Evolutionary conservation across 1,140 invertebrate genomes (phyloP).

Genomic region (Magallana gigas): DNA sequence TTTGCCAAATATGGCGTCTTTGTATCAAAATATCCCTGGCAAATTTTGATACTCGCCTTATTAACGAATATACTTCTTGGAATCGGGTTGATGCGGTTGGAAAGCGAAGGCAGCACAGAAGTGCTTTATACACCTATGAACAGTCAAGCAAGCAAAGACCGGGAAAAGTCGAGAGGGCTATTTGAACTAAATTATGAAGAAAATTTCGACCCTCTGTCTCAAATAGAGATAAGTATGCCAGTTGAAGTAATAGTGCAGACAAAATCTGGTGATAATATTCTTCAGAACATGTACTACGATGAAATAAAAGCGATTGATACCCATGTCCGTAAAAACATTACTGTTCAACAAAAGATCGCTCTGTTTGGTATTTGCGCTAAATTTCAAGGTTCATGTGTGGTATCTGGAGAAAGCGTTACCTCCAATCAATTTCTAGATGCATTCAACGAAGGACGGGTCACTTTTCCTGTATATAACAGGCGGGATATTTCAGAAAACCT

Average conservation of each 20-base stretch:
- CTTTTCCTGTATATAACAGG: constrained; percentile 9
- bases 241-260: constrained; percentile 30
- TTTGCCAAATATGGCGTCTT: constrained; percentile 43
- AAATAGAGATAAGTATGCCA: constrained; percentile 5
- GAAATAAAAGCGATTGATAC: constrained; percentile 42
- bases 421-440: background rate
- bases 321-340: background rate
- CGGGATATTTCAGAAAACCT: constrained; percentile 6
- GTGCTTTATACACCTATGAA: constrained; percentile 27
- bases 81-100: constrained; percentile 25
- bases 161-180: background rate
- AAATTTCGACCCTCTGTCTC: constrained; percentile 41
- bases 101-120: constrained; percentile 36
- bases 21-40: constrained; percentile 36
- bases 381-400: background rate
- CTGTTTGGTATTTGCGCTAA: constrained; percentile 43
- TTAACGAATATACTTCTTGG: constrained; percentile 31
- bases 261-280: background rate
- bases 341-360: background rate
- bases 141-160: constrained; percentile 42
- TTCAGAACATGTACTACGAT: constrained; percentile 15
- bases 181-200: constrained; percentile 36
- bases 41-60: background rate
- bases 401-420: constrained; percentile 40
- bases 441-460: background rate